Evolutionary conservation across 2,888 invertebrate genomes (phyloP).

Genomic region (Torymus texanus): DNA sequence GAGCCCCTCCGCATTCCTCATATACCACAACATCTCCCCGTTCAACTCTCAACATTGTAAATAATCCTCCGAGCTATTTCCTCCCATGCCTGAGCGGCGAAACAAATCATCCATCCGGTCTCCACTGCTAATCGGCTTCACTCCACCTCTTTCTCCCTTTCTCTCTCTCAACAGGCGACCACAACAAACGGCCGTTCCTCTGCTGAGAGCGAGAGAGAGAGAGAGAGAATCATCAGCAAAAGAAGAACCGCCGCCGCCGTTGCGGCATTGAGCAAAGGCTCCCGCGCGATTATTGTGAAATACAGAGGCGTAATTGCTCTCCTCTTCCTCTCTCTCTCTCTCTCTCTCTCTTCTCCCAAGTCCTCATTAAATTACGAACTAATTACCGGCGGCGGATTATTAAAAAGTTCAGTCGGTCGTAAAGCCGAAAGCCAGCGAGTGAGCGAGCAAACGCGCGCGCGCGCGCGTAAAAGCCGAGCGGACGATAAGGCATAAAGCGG

Average conservation of each 20-base stretch:
- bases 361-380: constrained; percentile 74
- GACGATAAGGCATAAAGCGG: constrained; percentile 48
- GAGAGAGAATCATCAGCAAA: constrained; percentile 1
- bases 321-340: no score
- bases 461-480: constrained; percentile 64
- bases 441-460: constrained; percentile 46
- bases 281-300: constrained; percentile 69
- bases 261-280: constrained; percentile 1
- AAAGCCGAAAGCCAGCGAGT: constrained; percentile 59
- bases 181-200: no score
- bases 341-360: constrained; percentile 34
- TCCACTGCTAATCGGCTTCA: no score
- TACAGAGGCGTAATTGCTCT: constrained; percentile 69
- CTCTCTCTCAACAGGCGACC: neutral
- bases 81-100: neutral
- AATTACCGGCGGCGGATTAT: constrained; percentile 73
- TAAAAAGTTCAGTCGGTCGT: constrained; percentile 73
- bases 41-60: no score
- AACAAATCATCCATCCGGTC: neutral
- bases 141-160: neutral
- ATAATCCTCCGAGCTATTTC: neutral
- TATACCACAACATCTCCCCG: no score
- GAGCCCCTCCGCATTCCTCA: no score
- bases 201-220: constrained; percentile 31
- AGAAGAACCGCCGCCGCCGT: neutral